phyloP scores from a whole-genome alignment of 2,797 vertebrate genomes.

The Lithobates sylvaticus region DNA sequence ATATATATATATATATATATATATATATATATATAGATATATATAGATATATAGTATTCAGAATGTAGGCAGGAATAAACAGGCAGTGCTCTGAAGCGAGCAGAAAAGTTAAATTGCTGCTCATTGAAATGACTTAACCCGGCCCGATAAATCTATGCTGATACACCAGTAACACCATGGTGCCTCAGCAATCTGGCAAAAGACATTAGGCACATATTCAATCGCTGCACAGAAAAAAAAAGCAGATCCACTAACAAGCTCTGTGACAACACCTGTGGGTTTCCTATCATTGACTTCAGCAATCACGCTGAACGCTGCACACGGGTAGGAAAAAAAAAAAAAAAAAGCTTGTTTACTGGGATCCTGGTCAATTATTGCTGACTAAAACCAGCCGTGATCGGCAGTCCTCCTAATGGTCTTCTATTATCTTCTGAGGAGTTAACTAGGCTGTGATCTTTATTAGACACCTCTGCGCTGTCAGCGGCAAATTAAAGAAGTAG shows the following conservation, averaged over 20 bases:
- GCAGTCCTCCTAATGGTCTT: constrained; percentile 24
- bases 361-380: constrained; percentile 49
- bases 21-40: no score
- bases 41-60: background rate
- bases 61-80: background rate
- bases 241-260: constrained; percentile 40
- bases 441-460: constrained; percentile 33
- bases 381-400: constrained; percentile 48
- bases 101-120: constrained; percentile 14
- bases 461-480: constrained; percentile 27
- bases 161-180: constrained; percentile 5
- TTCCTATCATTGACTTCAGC: constrained; percentile 42
- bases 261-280: constrained; percentile 39
- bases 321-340: background rate
- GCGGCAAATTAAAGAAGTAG: constrained; percentile 28
- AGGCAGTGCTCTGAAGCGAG: background rate
- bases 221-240: constrained; percentile 25
- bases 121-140: constrained; percentile 32
- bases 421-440: constrained; percentile 42
- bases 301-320: constrained; percentile 17
- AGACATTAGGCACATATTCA: constrained; percentile 48
- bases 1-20: no score
- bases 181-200: constrained; percentile 33
- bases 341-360: constrained; percentile 40
- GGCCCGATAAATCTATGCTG: constrained; percentile 47